Evolutionary conservation across 2,888 invertebrate species (phyloP), one percentile per base, ranked within the genome.

Genomic region (Eupsilia transversa): DNA sequence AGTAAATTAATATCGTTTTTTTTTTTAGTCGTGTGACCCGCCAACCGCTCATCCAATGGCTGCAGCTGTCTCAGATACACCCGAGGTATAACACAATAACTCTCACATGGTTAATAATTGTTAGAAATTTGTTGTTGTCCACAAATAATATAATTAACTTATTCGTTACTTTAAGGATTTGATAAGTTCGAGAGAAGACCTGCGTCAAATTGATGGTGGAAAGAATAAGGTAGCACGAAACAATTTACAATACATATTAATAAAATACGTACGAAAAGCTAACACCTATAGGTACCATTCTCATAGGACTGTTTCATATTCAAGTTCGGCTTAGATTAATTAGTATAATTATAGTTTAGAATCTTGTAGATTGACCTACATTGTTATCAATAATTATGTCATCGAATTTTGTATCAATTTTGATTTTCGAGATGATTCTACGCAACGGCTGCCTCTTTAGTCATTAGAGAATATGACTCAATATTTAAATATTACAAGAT

Each of bases 41-140:
- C 10, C n/a, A n/a, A 14, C 27, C 3, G 2, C 3, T 23, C n/a
- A 30, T 70, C 10, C 14, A 12, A 1, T 70, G n/a, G n/a, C 0
- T 33, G 41, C 0, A 41, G 0, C 3, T 7, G 17, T 17, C n/a
- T 17, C 17, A 52, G 52, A 52, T 33, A 17, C 5, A 33, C 17
- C 5, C 12, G 9, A 68, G 68, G 69, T 70, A 65, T 33, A 69
- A 54, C 38, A 33, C n/a, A 69, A 65, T 33, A 69, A 54, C 38
- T 27, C n/a, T 41, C 41, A 54, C 14, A 49, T 52, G 14, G n/a
- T 54, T 5, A 27, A 10, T 30, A 38, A 54, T 41, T 52, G 6
- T 27, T 72, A 27, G 20, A 41, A 33, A n/a, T 33, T 33, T 17
- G 3, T 54, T 71, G 14, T 27, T 10, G 3, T 33, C 14, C 9